Evolutionary conservation across 2,113 vertebrate genomes (phyloP).

Genomic region (Carassius gibelio): DNA sequence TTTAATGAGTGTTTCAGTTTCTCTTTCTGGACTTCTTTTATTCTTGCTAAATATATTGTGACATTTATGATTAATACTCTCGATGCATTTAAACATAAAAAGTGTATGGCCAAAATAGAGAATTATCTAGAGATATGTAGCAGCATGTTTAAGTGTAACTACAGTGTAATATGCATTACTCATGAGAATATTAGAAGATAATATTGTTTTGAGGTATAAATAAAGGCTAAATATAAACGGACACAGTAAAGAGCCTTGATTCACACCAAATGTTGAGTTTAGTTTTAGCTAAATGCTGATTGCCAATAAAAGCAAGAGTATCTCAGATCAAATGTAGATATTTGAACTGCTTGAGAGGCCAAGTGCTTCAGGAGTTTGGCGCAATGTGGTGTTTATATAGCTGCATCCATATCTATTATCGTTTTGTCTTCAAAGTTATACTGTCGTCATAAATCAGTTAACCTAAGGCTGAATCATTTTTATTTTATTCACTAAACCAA

Average conservation of each 20-base stretch:
- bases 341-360: background rate
- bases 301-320: background rate
- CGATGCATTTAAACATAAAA: background rate
- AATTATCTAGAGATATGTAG: background rate
- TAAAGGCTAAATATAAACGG: background rate
- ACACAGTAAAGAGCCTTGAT: background rate
- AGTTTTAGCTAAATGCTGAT: background rate
- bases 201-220: background rate
- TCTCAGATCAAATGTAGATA: background rate
- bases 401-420: background rate
- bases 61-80: background rate
- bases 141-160: background rate
- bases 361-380: background rate
- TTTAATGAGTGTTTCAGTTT: background rate
- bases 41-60: background rate
- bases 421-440: background rate
- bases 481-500: background rate
- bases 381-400: background rate
- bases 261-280: constrained; percentile 20
- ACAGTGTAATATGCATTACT: background rate
- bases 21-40: background rate
- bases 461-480: background rate
- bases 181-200: background rate
- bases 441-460: background rate
- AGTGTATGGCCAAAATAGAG: background rate